Conservation (phyloP, 2,797 vertebrate genomes). For the Strix occidentalis region DNA sequence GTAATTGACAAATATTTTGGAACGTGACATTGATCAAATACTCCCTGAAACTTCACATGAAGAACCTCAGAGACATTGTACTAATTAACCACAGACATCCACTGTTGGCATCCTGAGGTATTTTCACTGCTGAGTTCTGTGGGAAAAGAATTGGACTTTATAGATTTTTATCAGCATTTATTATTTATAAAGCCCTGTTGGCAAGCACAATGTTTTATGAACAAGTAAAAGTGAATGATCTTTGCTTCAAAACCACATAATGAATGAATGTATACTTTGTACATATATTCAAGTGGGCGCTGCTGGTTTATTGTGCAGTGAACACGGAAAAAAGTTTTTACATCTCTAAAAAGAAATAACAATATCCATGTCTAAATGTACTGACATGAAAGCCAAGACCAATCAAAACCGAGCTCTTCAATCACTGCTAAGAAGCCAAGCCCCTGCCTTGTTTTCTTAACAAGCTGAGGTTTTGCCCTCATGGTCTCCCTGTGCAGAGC, state of each 20-base stretch:
- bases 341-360: not conserved
- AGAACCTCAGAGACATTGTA: not conserved
- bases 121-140: constrained; percentile 17
- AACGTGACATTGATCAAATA: not conserved
- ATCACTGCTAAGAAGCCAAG: not conserved
- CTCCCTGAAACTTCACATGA: constrained; percentile 18
- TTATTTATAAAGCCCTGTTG: constrained; percentile 56
- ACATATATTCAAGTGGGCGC: not conserved
- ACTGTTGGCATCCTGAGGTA: not conserved
- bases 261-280: constrained; percentile 28
- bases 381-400: not conserved
- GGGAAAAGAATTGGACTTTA: constrained; percentile 33
- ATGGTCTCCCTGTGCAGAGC: not conserved
- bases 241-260: constrained; percentile 33
- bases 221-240: constrained; percentile 50
- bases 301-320: not conserved
- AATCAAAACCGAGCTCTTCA: not conserved
- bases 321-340: not conserved
- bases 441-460: not conserved
- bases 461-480: not conserved
- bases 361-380: not conserved
- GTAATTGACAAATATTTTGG: not conserved
- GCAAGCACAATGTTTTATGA: constrained; percentile 45
- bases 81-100: not conserved
- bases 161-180: constrained; percentile 64